A percentile compares a stretch with the other conserved stretches of the same genome.
These are phyloP conservation scores for Girardinichthys multiradiatus DNA, from an alignment of 2,113 vertebrate genomes.

Conservation along the genomic window DNA sequence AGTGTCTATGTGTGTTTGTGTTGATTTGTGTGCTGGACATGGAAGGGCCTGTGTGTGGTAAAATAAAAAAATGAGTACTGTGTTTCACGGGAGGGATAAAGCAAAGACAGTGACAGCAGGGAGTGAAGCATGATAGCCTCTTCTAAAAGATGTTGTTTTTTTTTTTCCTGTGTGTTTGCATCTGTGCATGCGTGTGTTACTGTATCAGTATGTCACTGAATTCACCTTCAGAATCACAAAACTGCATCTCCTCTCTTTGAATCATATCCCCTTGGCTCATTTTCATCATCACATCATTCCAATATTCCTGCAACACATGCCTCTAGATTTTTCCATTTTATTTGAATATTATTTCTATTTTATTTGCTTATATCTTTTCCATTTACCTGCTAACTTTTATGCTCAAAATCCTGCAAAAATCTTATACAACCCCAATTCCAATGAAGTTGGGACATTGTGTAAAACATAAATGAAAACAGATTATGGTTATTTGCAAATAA, in stretches of 20 bases:
- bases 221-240: conserved; percentile 39
- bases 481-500: no score
- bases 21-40: conserved; percentile 25
- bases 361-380: conserved; percentile 13
- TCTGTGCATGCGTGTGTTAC: background rate
- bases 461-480: background rate
- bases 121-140: conserved; percentile 45
- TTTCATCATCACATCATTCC: conserved; percentile 42
- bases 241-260: conserved; percentile 16
- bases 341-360: no score
- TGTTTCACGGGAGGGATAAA: conserved; percentile 52
- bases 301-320: conserved; percentile 29
- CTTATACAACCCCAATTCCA: no score
- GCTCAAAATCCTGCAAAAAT: conserved; percentile 3
- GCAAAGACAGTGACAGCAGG: conserved; percentile 43
- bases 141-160: conserved; percentile 30
- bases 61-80: conserved; percentile 62
- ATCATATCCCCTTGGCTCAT: conserved; percentile 31
- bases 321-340: conserved; percentile 16
- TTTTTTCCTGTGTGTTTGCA: background rate
- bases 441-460: no score
- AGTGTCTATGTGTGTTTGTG: conserved; percentile 14
- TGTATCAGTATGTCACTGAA: conserved; percentile 18
- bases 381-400: background rate
- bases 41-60: conserved; percentile 36